These are phyloP conservation scores for Crocodylus rhombifer DNA, from an alignment of 2,797 vertebrate genomes.

Conservation along the genomic window DNA sequence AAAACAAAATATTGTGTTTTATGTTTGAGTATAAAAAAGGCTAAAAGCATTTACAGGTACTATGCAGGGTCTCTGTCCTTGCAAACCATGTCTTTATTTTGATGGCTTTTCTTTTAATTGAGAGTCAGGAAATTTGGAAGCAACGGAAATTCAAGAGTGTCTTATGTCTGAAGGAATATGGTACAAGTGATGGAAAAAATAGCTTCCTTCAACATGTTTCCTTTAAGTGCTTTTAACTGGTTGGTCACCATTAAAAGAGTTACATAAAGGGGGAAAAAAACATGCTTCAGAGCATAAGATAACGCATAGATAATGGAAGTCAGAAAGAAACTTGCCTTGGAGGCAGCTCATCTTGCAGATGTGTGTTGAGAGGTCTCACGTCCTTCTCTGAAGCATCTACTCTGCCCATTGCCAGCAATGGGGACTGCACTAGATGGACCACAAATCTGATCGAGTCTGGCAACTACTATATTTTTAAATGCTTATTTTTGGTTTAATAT, in stretches of 20 bases:
- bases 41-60: too few species aligned
- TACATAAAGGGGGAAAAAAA: neutral
- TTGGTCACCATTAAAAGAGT: neutral
- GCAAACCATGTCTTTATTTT: too few species aligned
- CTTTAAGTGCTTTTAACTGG: neutral
- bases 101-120: too few species aligned
- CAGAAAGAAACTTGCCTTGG: neutral
- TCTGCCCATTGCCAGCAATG: neutral
- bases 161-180: too few species aligned
- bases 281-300: neutral
- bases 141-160: too few species aligned
- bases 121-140: too few species aligned
- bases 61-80: too few species aligned
- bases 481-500: neutral
- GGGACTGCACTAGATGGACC: neutral
- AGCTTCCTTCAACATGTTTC: neutral
- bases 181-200: neutral
- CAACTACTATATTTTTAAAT: neutral
- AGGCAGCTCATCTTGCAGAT: neutral
- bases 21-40: too few species aligned
- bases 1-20: too few species aligned
- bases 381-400: neutral
- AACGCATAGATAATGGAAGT: neutral
- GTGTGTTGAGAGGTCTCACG: neutral
- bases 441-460: neutral